phyloP scores from a whole-genome alignment of 2,797 vertebrate genomes.

The Synaphobranchus kaupii region DNA sequence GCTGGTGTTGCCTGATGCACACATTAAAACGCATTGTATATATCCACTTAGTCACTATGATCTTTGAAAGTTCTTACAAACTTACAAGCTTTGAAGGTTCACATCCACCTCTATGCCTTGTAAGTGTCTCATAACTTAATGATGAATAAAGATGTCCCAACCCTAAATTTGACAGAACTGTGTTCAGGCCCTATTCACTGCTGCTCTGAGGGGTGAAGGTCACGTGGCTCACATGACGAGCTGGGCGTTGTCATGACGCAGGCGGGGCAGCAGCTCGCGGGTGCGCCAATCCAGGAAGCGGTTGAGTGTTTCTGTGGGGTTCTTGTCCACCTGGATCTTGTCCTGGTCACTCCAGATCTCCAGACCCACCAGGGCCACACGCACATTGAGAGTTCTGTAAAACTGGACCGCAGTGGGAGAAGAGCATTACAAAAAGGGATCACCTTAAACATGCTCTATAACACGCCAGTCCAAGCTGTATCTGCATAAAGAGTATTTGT shows the following conservation, averaged over 20 bases:
- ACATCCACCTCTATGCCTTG: background rate
- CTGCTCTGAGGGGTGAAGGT: background rate
- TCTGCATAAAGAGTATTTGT: background rate
- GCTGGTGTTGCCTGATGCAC: background rate
- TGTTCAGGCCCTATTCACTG: background rate
- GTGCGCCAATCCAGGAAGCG: slow-evolving; percentile 86
- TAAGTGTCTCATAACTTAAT: background rate
- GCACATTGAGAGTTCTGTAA: slow-evolving; percentile 82
- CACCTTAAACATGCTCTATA: background rate
- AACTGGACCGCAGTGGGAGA: slow-evolving; percentile 67
- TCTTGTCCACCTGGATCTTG: slow-evolving; percentile 69
- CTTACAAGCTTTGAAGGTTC: background rate
- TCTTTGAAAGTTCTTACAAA: background rate
- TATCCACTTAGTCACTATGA: background rate
- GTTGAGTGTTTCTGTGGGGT: slow-evolving; percentile 72
- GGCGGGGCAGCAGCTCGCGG: slow-evolving; percentile 75
- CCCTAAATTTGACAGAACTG: background rate
- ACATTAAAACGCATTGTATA: background rate
- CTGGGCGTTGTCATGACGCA: slow-evolving; percentile 90
- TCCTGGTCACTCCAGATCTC: slow-evolving; percentile 87
- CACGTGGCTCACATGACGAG: slow-evolving; percentile 76
- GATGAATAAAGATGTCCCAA: background rate
- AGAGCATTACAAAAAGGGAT: background rate
- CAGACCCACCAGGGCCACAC: slow-evolving; percentile 82
- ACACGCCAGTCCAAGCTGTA: background rate